Conservation (phyloP, 2,113 vertebrate species). For the Todiramphus chloris region DNA sequence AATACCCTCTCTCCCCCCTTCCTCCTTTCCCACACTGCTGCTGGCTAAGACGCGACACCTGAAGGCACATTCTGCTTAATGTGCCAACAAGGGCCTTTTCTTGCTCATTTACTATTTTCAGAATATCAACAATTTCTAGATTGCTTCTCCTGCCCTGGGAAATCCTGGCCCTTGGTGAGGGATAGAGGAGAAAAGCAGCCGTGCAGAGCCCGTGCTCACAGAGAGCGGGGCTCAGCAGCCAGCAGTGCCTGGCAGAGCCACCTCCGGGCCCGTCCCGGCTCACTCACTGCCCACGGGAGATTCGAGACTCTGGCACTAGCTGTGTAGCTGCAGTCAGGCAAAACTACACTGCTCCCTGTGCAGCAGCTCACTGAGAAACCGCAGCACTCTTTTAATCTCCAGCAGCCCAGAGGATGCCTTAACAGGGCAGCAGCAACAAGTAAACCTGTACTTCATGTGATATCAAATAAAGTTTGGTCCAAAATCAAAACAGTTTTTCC, state of each 20-base stretch:
- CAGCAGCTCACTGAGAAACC: neutral
- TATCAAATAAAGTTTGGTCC: neutral
- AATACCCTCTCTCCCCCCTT: neutral
- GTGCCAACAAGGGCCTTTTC: neutral
- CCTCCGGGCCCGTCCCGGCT: neutral
- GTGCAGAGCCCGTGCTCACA: neutral
- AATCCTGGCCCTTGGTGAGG: neutral
- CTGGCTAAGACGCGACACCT: neutral
- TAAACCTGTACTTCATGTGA: neutral
- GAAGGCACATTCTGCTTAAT: neutral
- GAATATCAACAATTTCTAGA: neutral
- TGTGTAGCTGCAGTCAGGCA: neutral
- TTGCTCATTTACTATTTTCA: neutral
- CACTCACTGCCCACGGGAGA: neutral
- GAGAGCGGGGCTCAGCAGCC: neutral
- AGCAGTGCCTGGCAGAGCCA: neutral
- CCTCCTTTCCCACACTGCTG: neutral
- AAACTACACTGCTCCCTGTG: neutral
- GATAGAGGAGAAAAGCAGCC: neutral
- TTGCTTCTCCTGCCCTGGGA: neutral
- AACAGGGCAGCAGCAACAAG: neutral
- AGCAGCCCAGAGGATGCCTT: neutral
- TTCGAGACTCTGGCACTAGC: neutral
- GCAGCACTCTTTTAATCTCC: neutral
- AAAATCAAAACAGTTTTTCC: neutral